phyloP scores from a whole-genome alignment of 2,797 vertebrate genomes.

The Schizopygopsis pylzovi region DNA sequence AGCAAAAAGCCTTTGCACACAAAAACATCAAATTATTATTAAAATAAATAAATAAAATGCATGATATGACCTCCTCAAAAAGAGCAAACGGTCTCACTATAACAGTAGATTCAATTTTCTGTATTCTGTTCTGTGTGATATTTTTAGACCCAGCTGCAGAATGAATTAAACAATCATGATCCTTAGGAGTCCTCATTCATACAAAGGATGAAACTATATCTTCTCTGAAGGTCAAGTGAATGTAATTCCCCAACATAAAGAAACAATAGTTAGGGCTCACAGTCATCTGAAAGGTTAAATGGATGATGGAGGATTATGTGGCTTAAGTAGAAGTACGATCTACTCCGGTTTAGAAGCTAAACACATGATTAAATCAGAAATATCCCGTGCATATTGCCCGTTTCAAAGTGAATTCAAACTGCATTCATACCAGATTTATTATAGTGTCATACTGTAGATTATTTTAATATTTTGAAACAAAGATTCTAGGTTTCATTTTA shows the following conservation, averaged over 20 bases:
- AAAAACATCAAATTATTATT: background rate
- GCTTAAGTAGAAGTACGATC: background rate
- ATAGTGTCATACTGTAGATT: background rate
- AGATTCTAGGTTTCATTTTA: background rate
- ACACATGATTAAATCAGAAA: constrained; percentile 6
- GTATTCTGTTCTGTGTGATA: background rate
- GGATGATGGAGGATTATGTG: constrained; percentile 10
- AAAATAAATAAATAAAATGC: background rate
- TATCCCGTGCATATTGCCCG: background rate
- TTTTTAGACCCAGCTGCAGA: background rate
- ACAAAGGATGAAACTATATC: background rate
- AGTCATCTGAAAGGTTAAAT: background rate
- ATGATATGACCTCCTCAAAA: background rate
- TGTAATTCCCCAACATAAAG: background rate
- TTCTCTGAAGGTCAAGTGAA: background rate
- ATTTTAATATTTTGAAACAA: background rate
- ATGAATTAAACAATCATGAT: background rate
- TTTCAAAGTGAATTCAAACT: background rate
- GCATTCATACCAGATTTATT: background rate
- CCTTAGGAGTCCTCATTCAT: background rate
- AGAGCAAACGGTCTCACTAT: background rate
- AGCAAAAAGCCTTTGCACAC: background rate
- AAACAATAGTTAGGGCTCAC: background rate
- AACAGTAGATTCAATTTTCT: background rate
- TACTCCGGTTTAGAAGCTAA: constrained; percentile 11